Conservation (phyloP, 2,113 vertebrate species). For the Bubo scandiacus region DNA sequence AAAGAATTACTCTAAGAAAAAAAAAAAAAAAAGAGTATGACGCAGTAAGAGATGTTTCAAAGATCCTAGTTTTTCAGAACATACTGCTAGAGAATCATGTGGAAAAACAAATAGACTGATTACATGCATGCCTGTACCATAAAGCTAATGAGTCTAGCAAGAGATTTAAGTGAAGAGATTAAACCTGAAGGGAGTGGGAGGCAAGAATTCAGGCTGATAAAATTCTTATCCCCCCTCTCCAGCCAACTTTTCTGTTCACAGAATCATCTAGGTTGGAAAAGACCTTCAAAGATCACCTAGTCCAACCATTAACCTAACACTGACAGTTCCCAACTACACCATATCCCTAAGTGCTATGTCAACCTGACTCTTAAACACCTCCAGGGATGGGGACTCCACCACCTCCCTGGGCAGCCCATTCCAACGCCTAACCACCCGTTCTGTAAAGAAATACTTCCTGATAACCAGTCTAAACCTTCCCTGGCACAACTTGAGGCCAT, state of each 20-base stretch:
- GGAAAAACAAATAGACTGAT: background rate
- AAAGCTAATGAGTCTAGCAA: background rate
- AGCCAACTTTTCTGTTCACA: background rate
- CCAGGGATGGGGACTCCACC: too few relatives aligned
- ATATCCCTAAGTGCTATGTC: too few relatives aligned
- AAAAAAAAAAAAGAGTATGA: background rate
- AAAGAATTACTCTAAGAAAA: background rate
- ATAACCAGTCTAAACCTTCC: too few relatives aligned
- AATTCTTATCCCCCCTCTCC: background rate
- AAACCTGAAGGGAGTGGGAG: background rate
- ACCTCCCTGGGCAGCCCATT: too few relatives aligned
- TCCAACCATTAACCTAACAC: too few relatives aligned
- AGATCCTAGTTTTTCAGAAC: background rate
- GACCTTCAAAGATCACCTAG: too few relatives aligned
- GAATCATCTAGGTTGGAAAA: too few relatives aligned
- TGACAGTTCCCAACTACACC: too few relatives aligned
- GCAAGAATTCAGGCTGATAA: background rate
- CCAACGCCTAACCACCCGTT: too few relatives aligned
- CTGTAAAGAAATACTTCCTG: too few relatives aligned
- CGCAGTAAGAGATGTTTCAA: background rate
- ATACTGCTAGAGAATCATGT: background rate
- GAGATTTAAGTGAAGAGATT: background rate
- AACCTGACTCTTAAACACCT: too few relatives aligned
- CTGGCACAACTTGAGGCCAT: too few relatives aligned
- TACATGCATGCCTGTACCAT: background rate